Evolutionary conservation across 2,797 vertebrate genomes (phyloP).

Genomic region (Cephalopachus bancanus): DNA sequence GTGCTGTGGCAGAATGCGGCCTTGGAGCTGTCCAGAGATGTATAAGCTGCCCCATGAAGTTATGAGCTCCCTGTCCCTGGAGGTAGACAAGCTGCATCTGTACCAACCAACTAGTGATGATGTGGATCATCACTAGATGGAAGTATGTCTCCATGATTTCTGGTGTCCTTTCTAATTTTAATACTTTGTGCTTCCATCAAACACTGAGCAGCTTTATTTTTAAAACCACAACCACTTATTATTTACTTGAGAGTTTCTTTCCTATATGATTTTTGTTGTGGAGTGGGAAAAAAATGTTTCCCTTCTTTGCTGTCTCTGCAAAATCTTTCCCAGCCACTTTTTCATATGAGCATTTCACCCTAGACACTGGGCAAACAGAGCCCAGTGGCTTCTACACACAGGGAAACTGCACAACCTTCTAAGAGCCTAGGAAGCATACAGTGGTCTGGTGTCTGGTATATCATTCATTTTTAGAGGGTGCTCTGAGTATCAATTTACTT

Average conservation of each 20-base stretch:
- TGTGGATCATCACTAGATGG: neutral
- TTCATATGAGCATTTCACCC: neutral
- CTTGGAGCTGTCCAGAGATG: neutral
- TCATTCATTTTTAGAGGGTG: neutral
- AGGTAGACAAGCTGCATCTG: neutral
- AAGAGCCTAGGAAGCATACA: neutral
- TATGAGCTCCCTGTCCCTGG: neutral
- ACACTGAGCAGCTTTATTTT: neutral
- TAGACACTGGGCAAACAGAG: neutral
- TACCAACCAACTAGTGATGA: neutral
- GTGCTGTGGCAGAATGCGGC: neutral
- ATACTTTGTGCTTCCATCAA: neutral
- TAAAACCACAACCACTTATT: neutral
- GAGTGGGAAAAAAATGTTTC: neutral
- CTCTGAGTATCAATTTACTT: neutral
- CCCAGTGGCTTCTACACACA: neutral
- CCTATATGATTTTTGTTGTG: neutral
- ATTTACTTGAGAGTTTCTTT: neutral
- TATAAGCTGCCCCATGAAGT: neutral
- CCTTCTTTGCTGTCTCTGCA: neutral
- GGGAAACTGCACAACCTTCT: neutral
- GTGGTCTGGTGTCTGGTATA: neutral
- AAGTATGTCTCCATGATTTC: rapidly evolving
- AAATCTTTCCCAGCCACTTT: neutral
- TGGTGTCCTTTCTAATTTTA: neutral